Percentiles rank a stretch among this genome's conserved stretches.
Evolutionary conservation across 2,888 invertebrate species (phyloP).

Genomic region (Ferrisia virgata): DNA sequence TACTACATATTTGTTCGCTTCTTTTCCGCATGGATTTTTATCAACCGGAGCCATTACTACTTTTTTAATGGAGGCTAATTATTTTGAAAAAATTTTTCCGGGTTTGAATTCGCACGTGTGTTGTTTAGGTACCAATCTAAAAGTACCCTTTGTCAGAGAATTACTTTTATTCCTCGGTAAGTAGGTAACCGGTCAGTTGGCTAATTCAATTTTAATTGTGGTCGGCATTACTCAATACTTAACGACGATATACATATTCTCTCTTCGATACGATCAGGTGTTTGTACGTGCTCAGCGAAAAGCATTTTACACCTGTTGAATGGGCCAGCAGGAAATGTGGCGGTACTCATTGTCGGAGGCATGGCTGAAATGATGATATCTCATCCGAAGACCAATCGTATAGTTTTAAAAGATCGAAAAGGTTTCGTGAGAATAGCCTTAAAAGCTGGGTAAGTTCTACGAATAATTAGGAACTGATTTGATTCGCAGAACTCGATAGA

Average conservation of each 20-base stretch:
- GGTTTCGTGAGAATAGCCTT: slow-evolving; percentile 74
- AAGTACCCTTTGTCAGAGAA: slow-evolving; percentile 70
- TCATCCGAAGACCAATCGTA: slow-evolving; percentile 69
- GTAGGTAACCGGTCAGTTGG: no score
- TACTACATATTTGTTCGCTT: slow-evolving; percentile 79
- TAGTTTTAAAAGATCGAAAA: slow-evolving; percentile 72
- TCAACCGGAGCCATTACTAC: slow-evolving; percentile 74
- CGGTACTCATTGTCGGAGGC: neutral
- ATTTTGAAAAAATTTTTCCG: slow-evolving; percentile 60
- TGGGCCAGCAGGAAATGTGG: neutral
- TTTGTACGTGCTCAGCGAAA: neutral
- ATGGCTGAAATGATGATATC: slow-evolving; percentile 68
- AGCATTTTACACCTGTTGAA: neutral
- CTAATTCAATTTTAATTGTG: no score
- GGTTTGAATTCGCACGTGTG: slow-evolving; percentile 62
- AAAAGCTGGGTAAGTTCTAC: slow-evolving; percentile 62
- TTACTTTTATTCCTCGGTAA: slow-evolving; percentile 51
- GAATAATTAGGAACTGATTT: no score
- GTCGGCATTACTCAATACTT: no score
- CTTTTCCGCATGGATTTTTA: slow-evolving; percentile 88
- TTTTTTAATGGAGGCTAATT: slow-evolving; percentile 69
- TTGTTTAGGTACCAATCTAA: slow-evolving; percentile 71
- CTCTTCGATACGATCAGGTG: neutral
- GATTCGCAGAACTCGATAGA: neutral
- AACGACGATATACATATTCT: no score